Conservation (phyloP, 2,113 vertebrate genomes). For the Marcusenius ussheri region DNA sequence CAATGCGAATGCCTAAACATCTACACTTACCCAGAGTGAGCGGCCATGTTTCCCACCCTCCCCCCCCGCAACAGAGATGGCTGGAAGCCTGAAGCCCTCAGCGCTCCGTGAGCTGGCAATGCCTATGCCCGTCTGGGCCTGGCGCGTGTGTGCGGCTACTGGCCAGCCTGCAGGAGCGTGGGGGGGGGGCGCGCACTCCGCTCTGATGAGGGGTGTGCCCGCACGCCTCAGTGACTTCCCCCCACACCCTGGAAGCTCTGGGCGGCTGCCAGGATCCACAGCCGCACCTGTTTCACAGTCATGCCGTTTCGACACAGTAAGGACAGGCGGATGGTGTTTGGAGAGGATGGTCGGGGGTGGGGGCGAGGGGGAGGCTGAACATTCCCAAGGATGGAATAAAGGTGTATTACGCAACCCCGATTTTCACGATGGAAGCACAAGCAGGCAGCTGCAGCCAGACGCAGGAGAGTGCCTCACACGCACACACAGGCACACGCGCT, state of each 20-base stretch:
- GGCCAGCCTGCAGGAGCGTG: background rate
- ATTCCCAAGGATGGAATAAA: constrained; percentile 4
- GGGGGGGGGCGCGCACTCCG: background rate
- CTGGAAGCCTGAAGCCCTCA: background rate
- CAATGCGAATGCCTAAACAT: background rate
- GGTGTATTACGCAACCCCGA: background rate
- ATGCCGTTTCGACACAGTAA: background rate
- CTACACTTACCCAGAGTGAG: background rate
- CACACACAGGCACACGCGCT: constrained; percentile 12
- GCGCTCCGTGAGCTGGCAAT: background rate
- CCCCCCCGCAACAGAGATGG: background rate
- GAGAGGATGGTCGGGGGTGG: background rate
- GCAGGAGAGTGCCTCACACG: constrained; percentile 25
- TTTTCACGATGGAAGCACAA: background rate
- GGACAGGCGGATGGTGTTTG: background rate
- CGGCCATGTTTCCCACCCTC: background rate
- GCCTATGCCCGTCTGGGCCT: background rate
- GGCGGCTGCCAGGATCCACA: background rate
- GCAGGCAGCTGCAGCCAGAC: background rate
- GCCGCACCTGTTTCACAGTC: constrained; percentile 16
- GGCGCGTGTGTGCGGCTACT: background rate
- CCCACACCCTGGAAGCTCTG: background rate
- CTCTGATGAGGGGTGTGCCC: background rate
- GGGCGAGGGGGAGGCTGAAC: background rate
- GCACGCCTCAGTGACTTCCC: background rate